Evolutionary conservation across 2,888 invertebrate species (phyloP).

Genomic region (Sarcophaga carnaria): DNA sequence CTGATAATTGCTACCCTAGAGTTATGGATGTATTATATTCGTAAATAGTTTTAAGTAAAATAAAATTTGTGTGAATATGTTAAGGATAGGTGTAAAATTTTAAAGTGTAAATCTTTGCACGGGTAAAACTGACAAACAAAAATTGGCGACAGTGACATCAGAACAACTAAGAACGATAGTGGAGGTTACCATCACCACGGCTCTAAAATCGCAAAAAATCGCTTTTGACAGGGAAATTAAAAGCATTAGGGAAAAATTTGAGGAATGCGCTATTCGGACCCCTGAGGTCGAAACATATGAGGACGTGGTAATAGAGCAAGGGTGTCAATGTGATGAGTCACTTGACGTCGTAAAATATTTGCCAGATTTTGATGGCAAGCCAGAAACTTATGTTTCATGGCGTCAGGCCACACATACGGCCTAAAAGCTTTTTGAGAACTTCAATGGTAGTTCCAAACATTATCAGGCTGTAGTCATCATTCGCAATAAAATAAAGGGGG

Average conservation of each 20-base stretch:
- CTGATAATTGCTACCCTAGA: too few relatives aligned
- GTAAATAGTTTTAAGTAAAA: too few relatives aligned
- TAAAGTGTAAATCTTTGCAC: too few relatives aligned
- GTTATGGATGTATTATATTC: too few relatives aligned
- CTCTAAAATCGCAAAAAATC: not conserved
- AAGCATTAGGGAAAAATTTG: not conserved
- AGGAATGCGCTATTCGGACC: not conserved
- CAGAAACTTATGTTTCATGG: conserved; percentile 33
- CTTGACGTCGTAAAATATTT: not conserved
- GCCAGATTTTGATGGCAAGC: conserved; percentile 20
- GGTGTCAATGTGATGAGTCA: conserved; percentile 3
- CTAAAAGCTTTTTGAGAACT: conserved; percentile 14
- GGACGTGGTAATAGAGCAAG: conserved; percentile 2
- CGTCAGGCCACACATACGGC: conserved; percentile 30
- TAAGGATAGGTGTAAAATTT: too few relatives aligned
- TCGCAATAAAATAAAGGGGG: conserved; percentile 38
- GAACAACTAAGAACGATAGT: not conserved
- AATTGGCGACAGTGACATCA: not conserved
- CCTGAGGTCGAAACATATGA: not conserved
- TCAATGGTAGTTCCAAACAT: conserved; percentile 44
- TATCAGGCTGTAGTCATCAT: conserved; percentile 56
- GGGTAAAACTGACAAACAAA: not conserved
- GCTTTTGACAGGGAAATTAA: not conserved
- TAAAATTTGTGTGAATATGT: too few relatives aligned
- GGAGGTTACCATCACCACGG: not conserved